phyloP scores from a whole-genome alignment of 2,113 vertebrate genomes.

The Vidua chalybeata region DNA sequence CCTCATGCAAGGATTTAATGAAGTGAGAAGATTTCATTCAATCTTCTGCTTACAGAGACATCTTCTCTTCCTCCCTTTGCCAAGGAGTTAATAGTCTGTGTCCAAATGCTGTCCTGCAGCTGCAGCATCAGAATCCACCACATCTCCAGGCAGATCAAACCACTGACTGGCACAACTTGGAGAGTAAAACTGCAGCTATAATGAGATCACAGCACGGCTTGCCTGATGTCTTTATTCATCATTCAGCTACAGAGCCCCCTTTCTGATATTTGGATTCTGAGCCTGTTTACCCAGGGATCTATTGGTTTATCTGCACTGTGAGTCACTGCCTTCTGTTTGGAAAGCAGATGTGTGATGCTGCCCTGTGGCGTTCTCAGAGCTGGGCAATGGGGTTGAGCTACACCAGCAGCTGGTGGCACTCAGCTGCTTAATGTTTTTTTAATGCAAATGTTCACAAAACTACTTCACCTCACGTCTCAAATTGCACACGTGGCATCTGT shows the following conservation, averaged over 20 bases:
- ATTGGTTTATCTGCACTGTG: not conserved
- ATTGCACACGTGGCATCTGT: not conserved
- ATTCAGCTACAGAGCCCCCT: not conserved
- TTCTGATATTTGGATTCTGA: not conserved
- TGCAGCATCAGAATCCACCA: not conserved
- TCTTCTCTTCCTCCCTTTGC: not conserved
- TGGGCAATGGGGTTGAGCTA: not conserved
- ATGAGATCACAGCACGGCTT: not conserved
- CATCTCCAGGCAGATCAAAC: not conserved
- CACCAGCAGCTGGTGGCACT: not conserved
- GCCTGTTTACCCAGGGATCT: not conserved
- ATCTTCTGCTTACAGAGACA: not conserved
- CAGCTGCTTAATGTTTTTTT: not conserved
- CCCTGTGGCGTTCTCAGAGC: fast-evolving
- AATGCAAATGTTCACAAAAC: not conserved
- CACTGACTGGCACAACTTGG: fast-evolving
- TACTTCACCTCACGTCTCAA: not conserved
- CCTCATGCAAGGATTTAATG: not conserved
- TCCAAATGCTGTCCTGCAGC: not conserved
- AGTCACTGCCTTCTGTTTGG: not conserved
- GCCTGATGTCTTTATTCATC: not conserved
- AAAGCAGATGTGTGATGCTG: fast-evolving
- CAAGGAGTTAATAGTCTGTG: not conserved
- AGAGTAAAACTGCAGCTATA: not conserved
- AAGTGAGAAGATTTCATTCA: not conserved